A percentile compares a stretch with the other conserved stretches of the same genome.
These are phyloP conservation scores for Acinonyx jubatus DNA, from an alignment of 2,113 vertebrate genomes.

Conservation along the genomic window DNA sequence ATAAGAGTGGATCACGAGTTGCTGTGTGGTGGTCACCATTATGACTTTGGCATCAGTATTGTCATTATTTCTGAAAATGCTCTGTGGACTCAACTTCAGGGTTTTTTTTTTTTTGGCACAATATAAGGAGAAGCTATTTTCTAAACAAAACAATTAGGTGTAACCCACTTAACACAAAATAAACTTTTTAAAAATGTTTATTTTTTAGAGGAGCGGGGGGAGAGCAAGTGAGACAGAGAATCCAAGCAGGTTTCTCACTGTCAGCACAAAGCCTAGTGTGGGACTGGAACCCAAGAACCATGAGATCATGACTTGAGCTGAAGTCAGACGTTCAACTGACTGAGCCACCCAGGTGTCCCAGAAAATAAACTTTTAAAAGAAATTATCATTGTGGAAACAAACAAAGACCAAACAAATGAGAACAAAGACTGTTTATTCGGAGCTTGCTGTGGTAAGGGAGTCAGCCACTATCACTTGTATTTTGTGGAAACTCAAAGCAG, in stretches of 20 bases:
- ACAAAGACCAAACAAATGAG: not conserved
- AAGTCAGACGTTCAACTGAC: too few relatives aligned
- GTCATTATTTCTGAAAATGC: not conserved
- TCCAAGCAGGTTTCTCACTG: too few relatives aligned
- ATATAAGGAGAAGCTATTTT: not conserved
- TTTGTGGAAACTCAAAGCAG: not conserved
- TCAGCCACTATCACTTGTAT: not conserved
- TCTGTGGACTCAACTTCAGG: not conserved
- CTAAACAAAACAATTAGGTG: not conserved
- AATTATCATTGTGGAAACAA: not conserved
- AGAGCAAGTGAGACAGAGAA: too few relatives aligned
- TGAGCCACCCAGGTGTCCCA: not conserved
- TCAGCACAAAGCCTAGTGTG: too few relatives aligned
- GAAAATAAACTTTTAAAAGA: conserved; percentile 42
- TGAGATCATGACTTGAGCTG: too few relatives aligned
- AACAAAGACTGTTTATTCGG: not conserved
- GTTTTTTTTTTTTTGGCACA: not conserved
- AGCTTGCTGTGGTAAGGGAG: not conserved
- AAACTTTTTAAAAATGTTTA: not conserved
- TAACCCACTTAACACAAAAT: conserved; percentile 41
- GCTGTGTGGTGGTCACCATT: not conserved
- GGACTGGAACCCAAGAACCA: too few relatives aligned
- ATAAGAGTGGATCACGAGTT: not conserved
- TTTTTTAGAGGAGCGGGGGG: too few relatives aligned
- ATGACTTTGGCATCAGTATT: not conserved